Evolutionary conservation across 1,140 invertebrate species (phyloP), one percentile per base, ranked within the genome.

Genomic region (Plectrocnemia conspersa): DNA sequence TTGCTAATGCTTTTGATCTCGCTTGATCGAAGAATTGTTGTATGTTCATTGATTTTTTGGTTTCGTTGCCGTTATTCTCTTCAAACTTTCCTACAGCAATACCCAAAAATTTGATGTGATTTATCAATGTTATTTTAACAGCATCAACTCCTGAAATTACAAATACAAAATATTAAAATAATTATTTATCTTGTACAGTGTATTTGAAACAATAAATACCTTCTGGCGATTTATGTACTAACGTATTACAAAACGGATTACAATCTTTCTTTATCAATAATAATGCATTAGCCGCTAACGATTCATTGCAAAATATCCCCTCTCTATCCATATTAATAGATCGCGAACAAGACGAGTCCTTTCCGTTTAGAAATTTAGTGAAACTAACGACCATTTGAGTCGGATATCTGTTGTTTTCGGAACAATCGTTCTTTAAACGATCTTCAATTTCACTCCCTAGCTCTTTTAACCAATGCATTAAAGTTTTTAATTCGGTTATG

Each of bases 381-480:
- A 79, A 84, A 63, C 75, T 77, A 2, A 84, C 66, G 3, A 77
- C 80, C 67, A 88, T 77, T 61, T 84, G 76, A 35, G 79, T 82
- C 1, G 84, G 84, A 18, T 74, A 78, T 24, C 86, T 74, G 59
- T 84, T 81, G 62, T 84, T 86, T 68, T 83, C 84, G 48, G 76
- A 71, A 11, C 77, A 77, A 75, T 97, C 93, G 65, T 86, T 83
- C 36, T 85, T 79, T n/a, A 97, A 71, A 40, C 93, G 78, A 68
- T 95, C 91, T 35, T 81, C 79, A 24, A 97, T 79, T 77, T 97
- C 93, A 25, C 79, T 79, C 0, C 85, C 75, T 4, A 98, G 72
- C 66, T 93, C 85, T 22, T 71, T 73, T 0, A 94, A 69, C 93
- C 93, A 97, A 65, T 88, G 83, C 33, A 76, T 75, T 40, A 95